A percentile compares a stretch with the other conserved stretches of the same genome.
phyloP scores from a whole-genome alignment of 2,888 invertebrate genomes.

The Dryocosmus kuriphilus region DNA sequence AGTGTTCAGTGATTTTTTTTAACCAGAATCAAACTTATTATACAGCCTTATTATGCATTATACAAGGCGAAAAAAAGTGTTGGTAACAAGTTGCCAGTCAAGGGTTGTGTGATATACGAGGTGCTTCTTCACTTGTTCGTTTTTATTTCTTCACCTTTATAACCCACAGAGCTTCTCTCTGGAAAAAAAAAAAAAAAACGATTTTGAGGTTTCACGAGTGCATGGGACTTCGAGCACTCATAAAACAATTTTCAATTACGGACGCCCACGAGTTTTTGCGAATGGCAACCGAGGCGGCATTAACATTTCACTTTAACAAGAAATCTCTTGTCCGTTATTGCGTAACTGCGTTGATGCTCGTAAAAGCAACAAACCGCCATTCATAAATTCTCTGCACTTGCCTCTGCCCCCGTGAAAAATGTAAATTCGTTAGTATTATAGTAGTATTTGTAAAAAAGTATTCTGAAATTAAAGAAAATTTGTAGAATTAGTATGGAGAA shows the following conservation, averaged over 20 bases:
- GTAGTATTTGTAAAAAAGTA: too few species aligned
- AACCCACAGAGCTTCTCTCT: conserved; percentile 44
- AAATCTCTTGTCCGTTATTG: conserved; percentile 42
- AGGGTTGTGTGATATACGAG: conserved; percentile 28
- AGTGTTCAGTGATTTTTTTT: too few species aligned
- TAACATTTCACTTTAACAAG: conserved; percentile 53
- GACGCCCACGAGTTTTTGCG: conserved; percentile 55
- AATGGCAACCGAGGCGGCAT: conserved; percentile 48
- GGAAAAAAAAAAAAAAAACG: conserved; percentile 56
- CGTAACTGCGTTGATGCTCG: conserved; percentile 37
- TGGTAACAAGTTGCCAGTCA: conserved; percentile 10
- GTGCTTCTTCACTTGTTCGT: conserved; percentile 24
- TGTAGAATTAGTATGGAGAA: conserved; percentile 19
- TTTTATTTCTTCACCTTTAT: conserved; percentile 28
- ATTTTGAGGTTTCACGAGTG: conserved; percentile 52
- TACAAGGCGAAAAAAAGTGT: conserved; percentile 2
- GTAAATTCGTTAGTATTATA: too few species aligned
- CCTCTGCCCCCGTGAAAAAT: too few species aligned
- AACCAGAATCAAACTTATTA: too few species aligned
- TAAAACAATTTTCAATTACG: conserved; percentile 55
- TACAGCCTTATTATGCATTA: too few species aligned
- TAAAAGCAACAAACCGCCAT: conserved; percentile 38
- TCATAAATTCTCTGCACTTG: conserved; percentile 31
- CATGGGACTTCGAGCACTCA: conserved; percentile 47
- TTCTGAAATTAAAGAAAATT: not conserved